A percentile compares a stretch with the other conserved stretches of the same genome.
Evolutionary conservation across 2,113 vertebrate species (phyloP).

Genomic region (Nerophis lumbriciformis): DNA sequence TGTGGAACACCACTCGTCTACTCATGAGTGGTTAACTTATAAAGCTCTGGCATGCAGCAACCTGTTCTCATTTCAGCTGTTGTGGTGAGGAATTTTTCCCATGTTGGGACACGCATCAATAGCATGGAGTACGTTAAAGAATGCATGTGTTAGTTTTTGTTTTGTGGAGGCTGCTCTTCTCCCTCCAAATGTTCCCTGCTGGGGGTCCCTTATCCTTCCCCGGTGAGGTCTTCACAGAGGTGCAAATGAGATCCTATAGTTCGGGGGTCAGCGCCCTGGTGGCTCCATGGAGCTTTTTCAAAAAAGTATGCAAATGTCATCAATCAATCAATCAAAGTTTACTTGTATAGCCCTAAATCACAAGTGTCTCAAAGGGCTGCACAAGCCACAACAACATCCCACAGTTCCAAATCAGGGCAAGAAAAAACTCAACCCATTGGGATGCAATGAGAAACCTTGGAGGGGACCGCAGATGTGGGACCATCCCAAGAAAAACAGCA

Average conservation of each 20-base stretch:
- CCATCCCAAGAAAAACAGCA: too few species aligned
- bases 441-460: too few species aligned
- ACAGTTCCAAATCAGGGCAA: too few species aligned
- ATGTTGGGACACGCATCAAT: slow-evolving; percentile 1
- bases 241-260: slow-evolving; percentile 35
- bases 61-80: slow-evolving; percentile 55
- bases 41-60: slow-evolving; percentile 43
- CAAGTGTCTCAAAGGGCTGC: too few species aligned
- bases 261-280: too few species aligned
- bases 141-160: neutral
- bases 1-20: slow-evolving; percentile 11
- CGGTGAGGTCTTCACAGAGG: slow-evolving; percentile 21
- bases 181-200: slow-evolving; percentile 31
- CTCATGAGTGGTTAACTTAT: slow-evolving; percentile 33
- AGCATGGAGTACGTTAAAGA: neutral
- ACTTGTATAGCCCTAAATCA: too few species aligned
- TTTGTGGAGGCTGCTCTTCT: neutral
- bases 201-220: slow-evolving; percentile 8
- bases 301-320: too few species aligned
- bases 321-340: too few species aligned
- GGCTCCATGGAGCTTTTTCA: too few species aligned
- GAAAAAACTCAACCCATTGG: too few species aligned
- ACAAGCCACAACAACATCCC: too few species aligned
- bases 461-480: too few species aligned
- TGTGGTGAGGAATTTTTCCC: slow-evolving; percentile 27